Evolutionary conservation across 2,888 invertebrate genomes (phyloP), one percentile per base, ranked within the genome.

Genomic region (Allygus modestus): DNA sequence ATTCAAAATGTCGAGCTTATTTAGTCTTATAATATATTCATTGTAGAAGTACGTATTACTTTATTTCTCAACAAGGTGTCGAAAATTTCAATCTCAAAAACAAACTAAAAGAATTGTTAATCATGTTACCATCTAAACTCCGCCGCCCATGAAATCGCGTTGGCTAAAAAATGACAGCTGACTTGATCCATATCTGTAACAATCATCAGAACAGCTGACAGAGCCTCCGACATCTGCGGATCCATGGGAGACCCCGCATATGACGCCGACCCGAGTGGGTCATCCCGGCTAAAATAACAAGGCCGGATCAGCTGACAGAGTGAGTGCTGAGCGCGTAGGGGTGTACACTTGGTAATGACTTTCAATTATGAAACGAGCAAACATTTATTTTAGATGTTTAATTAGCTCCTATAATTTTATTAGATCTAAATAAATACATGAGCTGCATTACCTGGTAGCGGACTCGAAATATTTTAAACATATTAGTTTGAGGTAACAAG

Each of bases 151-250:
- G 5, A 65, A 65, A 65, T 65, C 28, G 12, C 28, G 31, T 20
- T 12, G 23, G 65, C 65, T 65, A 65, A 65, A 65, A 65, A 65
- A 1, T 31, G 28, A 65, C 65, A 65, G 65, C 65, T 65, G 65
- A 28, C 28, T 65, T 65, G 65, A 65, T 65, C 65, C 31, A 15
- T 65, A 65, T 65, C 65, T 28, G 65, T 28, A 17, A 28, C 65
- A 65, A 65, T 65, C 26, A 31, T 0, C 20, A 23, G 26, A 65
- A 31, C 65, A 65, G 65, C 65, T 65, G 65, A 65, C 28, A 65
- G 65, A 28, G n/a, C n/a, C n/a, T 51, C 51, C 20, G 23, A 23
- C 54, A 54, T 54, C 54, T 54, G 54, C 20, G 54, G 54, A 65
- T n/a, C 28, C 65, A 65, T 31, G 65, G 28, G 65, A 65, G 28